A percentile compares a stretch with the other conserved stretches of the same genome.
These are phyloP conservation scores for Thereva nobilitata DNA, from an alignment of 2,888 invertebrate genomes.

Conservation along the genomic window DNA sequence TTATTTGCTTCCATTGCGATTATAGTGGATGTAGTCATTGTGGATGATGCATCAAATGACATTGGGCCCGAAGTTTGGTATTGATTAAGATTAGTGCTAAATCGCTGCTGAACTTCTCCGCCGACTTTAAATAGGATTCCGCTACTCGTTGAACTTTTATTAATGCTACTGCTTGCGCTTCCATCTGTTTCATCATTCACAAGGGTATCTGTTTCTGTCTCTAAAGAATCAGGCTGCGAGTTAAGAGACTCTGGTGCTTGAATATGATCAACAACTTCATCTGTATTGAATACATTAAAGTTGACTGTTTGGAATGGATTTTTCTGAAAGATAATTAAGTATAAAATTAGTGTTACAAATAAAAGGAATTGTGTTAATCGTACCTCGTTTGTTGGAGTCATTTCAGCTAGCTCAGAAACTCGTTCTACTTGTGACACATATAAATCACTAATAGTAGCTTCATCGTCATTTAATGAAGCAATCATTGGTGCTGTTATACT, in stretches of 20 bases:
- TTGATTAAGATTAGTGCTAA: constrained; percentile 34
- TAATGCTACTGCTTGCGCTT: constrained; percentile 2
- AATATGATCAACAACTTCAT: constrained; percentile 50
- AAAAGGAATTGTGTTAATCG: constrained; percentile 29
- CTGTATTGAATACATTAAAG: too few relatives aligned
- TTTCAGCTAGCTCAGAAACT: constrained; percentile 48
- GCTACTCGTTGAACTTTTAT: constrained; percentile 36
- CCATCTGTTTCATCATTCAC: constrained; percentile 44
- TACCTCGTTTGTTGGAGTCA: constrained; percentile 53
- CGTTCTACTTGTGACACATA: constrained; percentile 39
- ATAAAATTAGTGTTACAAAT: too few relatives aligned
- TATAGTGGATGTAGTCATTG: constrained; percentile 70
- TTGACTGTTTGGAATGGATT: too few relatives aligned
- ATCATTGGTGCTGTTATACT: constrained; percentile 75
- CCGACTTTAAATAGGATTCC: constrained; percentile 52
- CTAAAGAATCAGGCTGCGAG: constrained; percentile 50
- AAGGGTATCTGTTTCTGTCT: constrained; percentile 51
- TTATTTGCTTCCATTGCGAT: constrained; percentile 78
- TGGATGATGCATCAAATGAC: constrained; percentile 62
- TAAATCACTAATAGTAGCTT: constrained; percentile 42
- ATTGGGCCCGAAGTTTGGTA: constrained; percentile 49
- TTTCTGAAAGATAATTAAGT: too few relatives aligned
- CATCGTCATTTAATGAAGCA: constrained; percentile 69
- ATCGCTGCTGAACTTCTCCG: constrained; percentile 51
- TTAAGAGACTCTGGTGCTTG: constrained; percentile 51